phyloP scores from a whole-genome alignment of 2,797 vertebrate species.

The Thunnus albacares region DNA sequence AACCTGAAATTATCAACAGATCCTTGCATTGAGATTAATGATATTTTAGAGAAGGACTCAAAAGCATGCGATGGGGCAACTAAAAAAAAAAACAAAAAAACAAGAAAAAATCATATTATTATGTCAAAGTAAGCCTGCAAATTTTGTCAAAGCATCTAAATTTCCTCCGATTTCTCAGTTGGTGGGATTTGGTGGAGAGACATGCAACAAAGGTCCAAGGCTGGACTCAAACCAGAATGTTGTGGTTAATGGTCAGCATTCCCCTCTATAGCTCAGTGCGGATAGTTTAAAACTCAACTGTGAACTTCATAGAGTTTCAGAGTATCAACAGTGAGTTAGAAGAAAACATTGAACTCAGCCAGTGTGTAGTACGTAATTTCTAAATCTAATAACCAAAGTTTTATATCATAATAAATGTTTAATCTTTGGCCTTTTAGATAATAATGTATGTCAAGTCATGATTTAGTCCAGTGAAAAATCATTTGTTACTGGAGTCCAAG shows the following conservation, averaged over 20 bases:
- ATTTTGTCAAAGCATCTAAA: neutral
- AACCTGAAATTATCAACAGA: no score
- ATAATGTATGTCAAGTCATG: neutral
- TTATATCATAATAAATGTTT: no score
- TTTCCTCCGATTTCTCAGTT: no score
- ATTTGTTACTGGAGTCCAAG: neutral
- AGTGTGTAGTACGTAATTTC: no score
- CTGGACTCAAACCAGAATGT: no score
- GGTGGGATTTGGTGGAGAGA: no score
- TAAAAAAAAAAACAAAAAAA: neutral
- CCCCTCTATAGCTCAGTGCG: neutral
- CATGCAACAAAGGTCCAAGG: no score
- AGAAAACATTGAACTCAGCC: neutral
- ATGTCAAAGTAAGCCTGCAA: neutral
- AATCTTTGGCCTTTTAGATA: neutral
- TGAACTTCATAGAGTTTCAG: neutral
- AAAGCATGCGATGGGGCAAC: neutral
- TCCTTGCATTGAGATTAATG: neutral
- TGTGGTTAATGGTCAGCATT: no score
- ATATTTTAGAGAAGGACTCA: neutral
- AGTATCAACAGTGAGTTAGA: neutral
- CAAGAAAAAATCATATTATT: neutral
- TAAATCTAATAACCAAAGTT: no score
- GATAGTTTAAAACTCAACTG: neutral
- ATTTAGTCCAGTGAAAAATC: conserved; percentile 16